Evolutionary conservation across 2,888 invertebrate species (phyloP).

Genomic region (Xanthorhoe spadicearia): DNA sequence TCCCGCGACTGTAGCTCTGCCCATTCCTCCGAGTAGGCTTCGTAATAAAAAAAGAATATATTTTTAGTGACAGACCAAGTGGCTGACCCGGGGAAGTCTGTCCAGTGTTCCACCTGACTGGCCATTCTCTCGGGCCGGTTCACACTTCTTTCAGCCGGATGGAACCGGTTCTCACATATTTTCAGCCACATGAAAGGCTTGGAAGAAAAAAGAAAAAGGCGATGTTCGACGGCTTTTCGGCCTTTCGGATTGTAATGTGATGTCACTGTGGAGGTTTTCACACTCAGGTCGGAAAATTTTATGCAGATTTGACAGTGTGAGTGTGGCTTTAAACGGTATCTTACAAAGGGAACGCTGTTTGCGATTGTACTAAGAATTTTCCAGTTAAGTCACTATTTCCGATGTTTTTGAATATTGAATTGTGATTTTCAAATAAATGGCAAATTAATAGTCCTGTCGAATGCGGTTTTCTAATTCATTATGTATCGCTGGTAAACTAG

Average conservation of each 20-base stretch:
- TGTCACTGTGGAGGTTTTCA: conserved; percentile 31
- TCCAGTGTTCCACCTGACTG: conserved; percentile 66
- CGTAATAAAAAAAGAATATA: conserved; percentile 67
- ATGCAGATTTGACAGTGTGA: neutral
- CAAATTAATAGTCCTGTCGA: conserved; percentile 18
- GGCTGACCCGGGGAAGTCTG: conserved; percentile 65
- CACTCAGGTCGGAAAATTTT: neutral
- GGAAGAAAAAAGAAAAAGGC: conserved; percentile 66
- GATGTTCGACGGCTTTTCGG: conserved; percentile 52
- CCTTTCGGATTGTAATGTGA: conserved; percentile 47
- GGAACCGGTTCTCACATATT: conserved; percentile 75
- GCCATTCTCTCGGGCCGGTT: conserved; percentile 73
- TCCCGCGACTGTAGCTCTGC: conserved; percentile 19
- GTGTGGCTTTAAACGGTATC: neutral
- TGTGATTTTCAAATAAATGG: neutral
- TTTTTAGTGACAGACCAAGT: conserved; percentile 79
- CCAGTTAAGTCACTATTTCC: neutral
- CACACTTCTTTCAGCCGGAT: conserved; percentile 76
- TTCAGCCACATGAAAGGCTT: conserved; percentile 76
- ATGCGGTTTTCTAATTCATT: conserved; percentile 60
- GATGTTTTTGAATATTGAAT: neutral
- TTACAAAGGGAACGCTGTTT: neutral
- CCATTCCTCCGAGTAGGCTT: conserved; percentile 54
- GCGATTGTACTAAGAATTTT: neutral
- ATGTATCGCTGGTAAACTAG: conserved; percentile 64